Conservation (phyloP, 1,140 invertebrate species). For the Proctacanthus coquilletti region DNA sequence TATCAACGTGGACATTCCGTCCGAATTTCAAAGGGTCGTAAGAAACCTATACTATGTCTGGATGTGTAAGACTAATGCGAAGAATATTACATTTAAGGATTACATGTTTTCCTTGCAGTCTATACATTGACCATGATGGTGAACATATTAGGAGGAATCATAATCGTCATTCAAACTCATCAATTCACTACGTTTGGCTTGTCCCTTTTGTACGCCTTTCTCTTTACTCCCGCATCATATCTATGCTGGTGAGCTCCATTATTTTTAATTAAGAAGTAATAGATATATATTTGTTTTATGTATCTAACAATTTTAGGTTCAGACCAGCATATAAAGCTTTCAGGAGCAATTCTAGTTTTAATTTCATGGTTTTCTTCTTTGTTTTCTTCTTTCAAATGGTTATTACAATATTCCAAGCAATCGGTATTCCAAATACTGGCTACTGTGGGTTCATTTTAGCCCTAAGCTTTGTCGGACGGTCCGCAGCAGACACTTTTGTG, state of each 20-base stretch:
- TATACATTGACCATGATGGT: conserved; percentile 70
- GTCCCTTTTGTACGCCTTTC: conserved; percentile 72
- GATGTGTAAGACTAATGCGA: conserved; percentile 67
- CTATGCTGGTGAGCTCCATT: conserved; percentile 73
- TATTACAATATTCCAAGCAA: conserved; percentile 70
- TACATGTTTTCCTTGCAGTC: conserved; percentile 44
- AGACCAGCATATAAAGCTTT: conserved; percentile 52
- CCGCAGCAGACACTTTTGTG: conserved; percentile 39
- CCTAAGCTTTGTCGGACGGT: conserved; percentile 40
- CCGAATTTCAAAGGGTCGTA: conserved; percentile 93
- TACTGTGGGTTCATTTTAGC: conserved; percentile 57
- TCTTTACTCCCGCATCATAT: conserved; percentile 95
- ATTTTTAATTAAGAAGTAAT: conserved; percentile 1
- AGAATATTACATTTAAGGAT: neutral
- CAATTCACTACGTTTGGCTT: conserved; percentile 71
- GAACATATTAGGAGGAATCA: conserved; percentile 73
- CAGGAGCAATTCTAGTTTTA: conserved; percentile 94
- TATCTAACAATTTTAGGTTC: conserved; percentile 27
- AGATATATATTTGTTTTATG: conserved; percentile 1
- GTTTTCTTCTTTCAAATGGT: conserved; percentile 97
- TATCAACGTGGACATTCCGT: conserved; percentile 96
- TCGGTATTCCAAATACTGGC: conserved; percentile 41
- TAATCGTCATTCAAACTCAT: conserved; percentile 46
- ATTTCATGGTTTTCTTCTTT: conserved; percentile 99
- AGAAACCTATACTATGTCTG: conserved; percentile 90